A percentile compares a stretch with the other conserved stretches of the same genome.
These are phyloP conservation scores for Metaphire vulgaris DNA, from an alignment of 1,140 invertebrate genomes.

Conservation along the genomic window DNA sequence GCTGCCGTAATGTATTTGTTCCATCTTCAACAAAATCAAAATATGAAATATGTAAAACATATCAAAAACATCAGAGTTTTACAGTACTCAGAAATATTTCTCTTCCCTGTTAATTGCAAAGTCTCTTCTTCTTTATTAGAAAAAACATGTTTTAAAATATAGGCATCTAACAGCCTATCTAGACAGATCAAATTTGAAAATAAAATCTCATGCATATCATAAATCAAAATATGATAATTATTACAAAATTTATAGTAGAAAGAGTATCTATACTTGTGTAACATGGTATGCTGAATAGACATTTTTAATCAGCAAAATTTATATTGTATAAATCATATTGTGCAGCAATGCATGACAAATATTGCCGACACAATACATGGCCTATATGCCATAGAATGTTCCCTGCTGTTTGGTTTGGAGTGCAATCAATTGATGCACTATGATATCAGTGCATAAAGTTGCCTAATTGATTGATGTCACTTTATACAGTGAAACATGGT, in stretches of 20 bases:
- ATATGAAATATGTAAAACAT: conserved; percentile 21
- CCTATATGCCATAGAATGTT: too few relatives aligned
- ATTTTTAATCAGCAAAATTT: too few relatives aligned
- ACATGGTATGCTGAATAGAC: too few relatives aligned
- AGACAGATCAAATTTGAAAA: neutral
- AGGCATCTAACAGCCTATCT: neutral
- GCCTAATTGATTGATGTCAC: too few relatives aligned
- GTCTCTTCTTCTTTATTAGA: neutral
- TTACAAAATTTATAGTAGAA: conserved; percentile 10
- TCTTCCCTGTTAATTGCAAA: neutral
- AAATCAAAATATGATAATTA: neutral
- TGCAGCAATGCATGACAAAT: too few relatives aligned
- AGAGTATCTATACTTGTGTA: too few relatives aligned
- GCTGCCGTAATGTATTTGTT: conserved; percentile 46
- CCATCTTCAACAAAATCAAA: conserved; percentile 36
- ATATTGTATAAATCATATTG: too few relatives aligned
- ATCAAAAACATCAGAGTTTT: neutral
- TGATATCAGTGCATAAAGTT: neutral
- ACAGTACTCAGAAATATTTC: neutral
- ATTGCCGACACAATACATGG: too few relatives aligned
- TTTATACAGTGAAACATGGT: too few relatives aligned
- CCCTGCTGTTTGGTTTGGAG: too few relatives aligned
- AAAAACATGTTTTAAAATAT: neutral
- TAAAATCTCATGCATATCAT: neutral
- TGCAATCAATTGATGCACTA: neutral